phyloP scores from a whole-genome alignment of 1,140 invertebrate genomes.

The Tetranychus cinnabarinus region DNA sequence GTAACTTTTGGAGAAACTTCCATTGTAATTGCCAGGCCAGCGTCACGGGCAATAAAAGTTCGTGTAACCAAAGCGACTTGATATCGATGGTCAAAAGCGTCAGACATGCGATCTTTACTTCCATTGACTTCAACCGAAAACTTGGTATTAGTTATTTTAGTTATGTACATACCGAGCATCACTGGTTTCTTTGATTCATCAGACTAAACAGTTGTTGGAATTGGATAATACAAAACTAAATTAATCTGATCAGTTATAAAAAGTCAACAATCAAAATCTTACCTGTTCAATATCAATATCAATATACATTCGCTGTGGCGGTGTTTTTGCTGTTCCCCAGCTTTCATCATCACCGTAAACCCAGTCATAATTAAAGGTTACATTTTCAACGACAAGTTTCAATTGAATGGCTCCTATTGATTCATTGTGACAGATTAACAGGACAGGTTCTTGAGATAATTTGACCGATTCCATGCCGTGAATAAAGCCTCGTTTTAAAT shows the following conservation, averaged over 20 bases:
- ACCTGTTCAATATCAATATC: constrained; percentile 2
- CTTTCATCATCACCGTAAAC: not conserved
- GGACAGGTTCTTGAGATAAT: not conserved
- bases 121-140: not conserved
- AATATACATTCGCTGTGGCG: not conserved
- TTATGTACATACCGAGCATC: not conserved
- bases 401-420: not conserved
- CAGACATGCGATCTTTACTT: not conserved
- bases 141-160: not conserved
- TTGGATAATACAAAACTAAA: not conserved
- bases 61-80: not conserved
- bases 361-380: not conserved
- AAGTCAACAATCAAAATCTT: not conserved
- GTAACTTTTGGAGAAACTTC: not conserved
- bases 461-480: not conserved
- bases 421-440: not conserved
- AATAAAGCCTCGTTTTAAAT: not conserved
- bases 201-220: not conserved
- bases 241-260: not conserved
- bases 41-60: not conserved
- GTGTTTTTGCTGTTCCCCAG: not conserved
- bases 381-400: not conserved
- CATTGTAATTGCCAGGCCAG: not conserved
- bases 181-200: not conserved
- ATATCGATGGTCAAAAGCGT: not conserved